Evolutionary conservation across 1,140 invertebrate genomes (phyloP).

Genomic region (Drosophila repletoides): DNA sequence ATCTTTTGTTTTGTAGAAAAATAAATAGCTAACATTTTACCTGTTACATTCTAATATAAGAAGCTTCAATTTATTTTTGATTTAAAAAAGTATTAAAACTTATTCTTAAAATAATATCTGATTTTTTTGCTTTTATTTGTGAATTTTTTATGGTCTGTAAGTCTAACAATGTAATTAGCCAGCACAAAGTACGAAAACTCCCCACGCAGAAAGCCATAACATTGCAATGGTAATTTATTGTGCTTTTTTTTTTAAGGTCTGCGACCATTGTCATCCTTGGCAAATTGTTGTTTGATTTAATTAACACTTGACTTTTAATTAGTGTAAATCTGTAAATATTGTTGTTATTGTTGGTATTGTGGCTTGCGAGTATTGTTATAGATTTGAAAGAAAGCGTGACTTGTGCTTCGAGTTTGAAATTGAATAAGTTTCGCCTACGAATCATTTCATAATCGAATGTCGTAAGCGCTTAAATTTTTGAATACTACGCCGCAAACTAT

Average conservation of each 20-base stretch:
- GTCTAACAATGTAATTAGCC: too few species aligned
- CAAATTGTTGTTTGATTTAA: slow-evolving; percentile 52
- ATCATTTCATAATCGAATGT: slow-evolving; percentile 70
- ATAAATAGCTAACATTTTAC: too few species aligned
- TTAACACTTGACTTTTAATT: slow-evolving; percentile 71
- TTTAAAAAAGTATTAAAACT: too few species aligned
- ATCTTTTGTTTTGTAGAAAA: too few species aligned
- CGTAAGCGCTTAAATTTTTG: slow-evolving; percentile 61
- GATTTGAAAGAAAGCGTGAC: slow-evolving; percentile 68
- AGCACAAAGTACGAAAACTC: too few species aligned
- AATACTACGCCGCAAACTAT: slow-evolving; percentile 1
- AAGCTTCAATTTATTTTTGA: too few species aligned
- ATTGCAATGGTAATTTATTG: background rate
- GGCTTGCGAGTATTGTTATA: slow-evolving; percentile 1
- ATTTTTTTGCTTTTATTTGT: too few species aligned
- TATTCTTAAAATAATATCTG: too few species aligned
- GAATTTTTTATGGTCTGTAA: too few species aligned
- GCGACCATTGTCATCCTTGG: slow-evolving; percentile 44
- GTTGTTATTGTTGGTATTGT: background rate
- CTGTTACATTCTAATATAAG: too few species aligned
- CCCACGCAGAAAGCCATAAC: too few species aligned
- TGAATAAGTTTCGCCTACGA: slow-evolving; percentile 40
- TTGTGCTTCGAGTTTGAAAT: slow-evolving; percentile 38
- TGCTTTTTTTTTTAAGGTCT: slow-evolving; percentile 13
- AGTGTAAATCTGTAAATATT: slow-evolving; percentile 53